phyloP scores from a whole-genome alignment of 2,888 invertebrate genomes.

The Eupithecia insigniata region DNA sequence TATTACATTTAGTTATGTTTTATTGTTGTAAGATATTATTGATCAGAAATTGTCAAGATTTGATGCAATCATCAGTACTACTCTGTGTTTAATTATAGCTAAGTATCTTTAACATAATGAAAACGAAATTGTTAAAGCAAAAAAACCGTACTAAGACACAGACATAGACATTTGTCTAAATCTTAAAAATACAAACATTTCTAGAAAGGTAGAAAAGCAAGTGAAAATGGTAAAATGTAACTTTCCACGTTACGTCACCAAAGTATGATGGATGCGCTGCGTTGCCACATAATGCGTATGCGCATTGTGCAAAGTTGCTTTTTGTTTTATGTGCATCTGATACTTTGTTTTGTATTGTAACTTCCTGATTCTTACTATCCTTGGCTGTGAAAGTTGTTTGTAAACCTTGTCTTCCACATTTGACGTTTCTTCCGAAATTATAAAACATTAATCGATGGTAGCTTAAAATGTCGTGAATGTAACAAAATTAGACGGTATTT shows the following conservation, averaged over 20 bases:
- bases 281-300: constrained; percentile 22
- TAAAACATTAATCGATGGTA: background rate
- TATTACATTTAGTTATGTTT: background rate
- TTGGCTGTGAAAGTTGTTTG: constrained; percentile 7
- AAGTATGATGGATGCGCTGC: constrained; percentile 30
- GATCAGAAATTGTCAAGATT: background rate
- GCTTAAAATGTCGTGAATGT: background rate
- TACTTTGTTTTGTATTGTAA: constrained; percentile 11
- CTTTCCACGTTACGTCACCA: constrained; percentile 34
- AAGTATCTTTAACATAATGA: too few relatives aligned
- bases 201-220: constrained; percentile 21
- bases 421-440: background rate
- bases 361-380: constrained; percentile 11
- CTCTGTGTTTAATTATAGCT: too few relatives aligned
- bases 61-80: background rate
- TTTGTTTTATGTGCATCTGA: constrained; percentile 25
- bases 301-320: constrained; percentile 30
- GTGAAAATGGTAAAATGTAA: constrained; percentile 26
- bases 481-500: background rate
- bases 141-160: background rate
- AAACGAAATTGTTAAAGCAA: background rate
- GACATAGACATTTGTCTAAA: background rate
- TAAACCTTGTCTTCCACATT: background rate
- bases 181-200: background rate
- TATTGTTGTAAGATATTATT: background rate